Evolutionary conservation across 2,888 invertebrate genomes (phyloP).

Genomic region (Oeneis ivallda): DNA sequence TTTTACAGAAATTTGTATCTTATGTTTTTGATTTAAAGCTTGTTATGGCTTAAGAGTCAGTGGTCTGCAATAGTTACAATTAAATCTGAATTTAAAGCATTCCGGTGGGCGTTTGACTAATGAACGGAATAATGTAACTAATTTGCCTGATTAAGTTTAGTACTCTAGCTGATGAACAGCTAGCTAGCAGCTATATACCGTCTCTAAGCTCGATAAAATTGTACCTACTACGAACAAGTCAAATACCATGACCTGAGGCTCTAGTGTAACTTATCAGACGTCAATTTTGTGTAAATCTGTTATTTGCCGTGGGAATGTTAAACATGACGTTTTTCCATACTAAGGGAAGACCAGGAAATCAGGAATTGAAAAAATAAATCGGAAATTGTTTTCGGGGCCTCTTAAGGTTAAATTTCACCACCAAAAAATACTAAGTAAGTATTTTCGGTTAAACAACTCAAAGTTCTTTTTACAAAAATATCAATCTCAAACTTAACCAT

Average conservation of each 20-base stretch:
- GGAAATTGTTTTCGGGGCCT: too few relatives aligned
- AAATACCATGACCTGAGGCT: neutral
- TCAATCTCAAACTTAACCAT: too few relatives aligned
- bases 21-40: constrained; percentile 2
- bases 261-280: too few relatives aligned
- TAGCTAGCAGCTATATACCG: neutral
- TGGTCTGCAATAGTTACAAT: constrained; percentile 17
- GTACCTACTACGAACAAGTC: neutral
- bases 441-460: too few relatives aligned
- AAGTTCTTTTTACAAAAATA: too few relatives aligned
- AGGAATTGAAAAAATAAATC: too few relatives aligned
- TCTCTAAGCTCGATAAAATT: neutral
- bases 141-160: constrained; percentile 38
- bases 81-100: constrained; percentile 36
- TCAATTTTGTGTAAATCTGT: too few relatives aligned
- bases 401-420: too few relatives aligned
- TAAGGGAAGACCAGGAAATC: too few relatives aligned
- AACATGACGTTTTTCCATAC: too few relatives aligned
- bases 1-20: neutral
- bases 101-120: constrained; percentile 38
- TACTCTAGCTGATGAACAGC: constrained; percentile 28
- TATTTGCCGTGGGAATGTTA: too few relatives aligned
- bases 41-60: neutral
- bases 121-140: constrained; percentile 40
- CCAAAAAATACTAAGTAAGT: too few relatives aligned